phyloP scores from a whole-genome alignment of 2,113 vertebrate genomes.

The Nasalis larvatus region DNA sequence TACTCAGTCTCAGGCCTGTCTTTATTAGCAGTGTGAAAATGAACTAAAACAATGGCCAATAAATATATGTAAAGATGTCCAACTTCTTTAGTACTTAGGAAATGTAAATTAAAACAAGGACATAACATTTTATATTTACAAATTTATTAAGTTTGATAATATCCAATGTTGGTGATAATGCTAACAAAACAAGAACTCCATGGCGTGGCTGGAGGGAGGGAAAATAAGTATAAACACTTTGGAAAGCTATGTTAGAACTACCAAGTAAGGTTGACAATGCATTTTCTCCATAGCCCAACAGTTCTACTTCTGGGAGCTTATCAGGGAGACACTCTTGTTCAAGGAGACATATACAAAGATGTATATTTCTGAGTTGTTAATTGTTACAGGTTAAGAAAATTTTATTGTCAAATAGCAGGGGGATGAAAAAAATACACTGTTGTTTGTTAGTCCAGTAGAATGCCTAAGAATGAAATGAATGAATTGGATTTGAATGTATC shows the following conservation, averaged over 20 bases:
- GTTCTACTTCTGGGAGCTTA: not conserved
- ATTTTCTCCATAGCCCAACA: not conserved
- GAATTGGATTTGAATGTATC: not conserved
- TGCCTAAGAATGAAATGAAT: not conserved
- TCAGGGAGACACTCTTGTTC: not conserved
- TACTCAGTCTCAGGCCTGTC: too few relatives aligned
- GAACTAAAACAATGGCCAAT: not conserved
- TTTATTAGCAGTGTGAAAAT: too few relatives aligned
- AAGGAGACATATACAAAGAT: not conserved
- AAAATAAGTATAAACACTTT: not conserved
- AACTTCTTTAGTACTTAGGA: not conserved
- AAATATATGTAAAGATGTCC: not conserved
- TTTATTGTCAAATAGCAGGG: not conserved
- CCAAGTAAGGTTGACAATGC: not conserved
- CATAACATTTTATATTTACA: not conserved
- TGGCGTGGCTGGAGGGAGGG: not conserved
- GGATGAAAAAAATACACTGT: not conserved
- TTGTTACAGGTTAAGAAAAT: not conserved
- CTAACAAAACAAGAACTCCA: not conserved
- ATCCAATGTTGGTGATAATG: not conserved
- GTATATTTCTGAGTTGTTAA: not conserved
- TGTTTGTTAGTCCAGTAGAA: not conserved
- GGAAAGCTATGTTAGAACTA: not conserved
- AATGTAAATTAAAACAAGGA: not conserved
- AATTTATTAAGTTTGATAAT: not conserved